Conservation (phyloP, 2,888 invertebrate species). For the Pomacea canaliculata region DNA sequence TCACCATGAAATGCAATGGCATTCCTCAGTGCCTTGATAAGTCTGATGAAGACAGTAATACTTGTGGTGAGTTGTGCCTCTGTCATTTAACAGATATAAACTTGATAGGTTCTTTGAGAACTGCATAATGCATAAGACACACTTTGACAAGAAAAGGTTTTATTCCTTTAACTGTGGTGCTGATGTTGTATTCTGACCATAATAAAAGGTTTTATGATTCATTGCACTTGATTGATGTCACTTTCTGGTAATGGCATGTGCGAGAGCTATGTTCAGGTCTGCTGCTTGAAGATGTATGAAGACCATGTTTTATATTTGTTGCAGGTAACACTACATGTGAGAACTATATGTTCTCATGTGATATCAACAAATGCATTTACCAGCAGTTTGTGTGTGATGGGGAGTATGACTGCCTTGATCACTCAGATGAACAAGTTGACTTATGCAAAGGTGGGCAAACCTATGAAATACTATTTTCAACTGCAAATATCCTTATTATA, state of each 20-base stretch:
- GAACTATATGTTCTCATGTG: slow-evolving; percentile 36
- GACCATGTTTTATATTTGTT: background rate
- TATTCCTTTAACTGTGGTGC: no score
- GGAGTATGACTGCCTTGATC: slow-evolving; percentile 81
- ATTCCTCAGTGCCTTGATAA: slow-evolving; percentile 71
- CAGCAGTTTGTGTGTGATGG: slow-evolving; percentile 76
- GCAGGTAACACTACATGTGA: slow-evolving; percentile 11
- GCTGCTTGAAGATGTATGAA: no score
- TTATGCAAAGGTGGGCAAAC: slow-evolving; percentile 74
- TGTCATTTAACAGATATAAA: no score
- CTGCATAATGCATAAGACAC: no score
- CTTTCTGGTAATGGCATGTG: no score
- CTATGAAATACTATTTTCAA: background rate
- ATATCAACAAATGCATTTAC: slow-evolving; percentile 37
- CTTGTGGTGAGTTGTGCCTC: slow-evolving; percentile 3
- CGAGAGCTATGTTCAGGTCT: no score
- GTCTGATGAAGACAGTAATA: slow-evolving; percentile 19
- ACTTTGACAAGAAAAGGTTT: no score
- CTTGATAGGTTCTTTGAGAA: no score
- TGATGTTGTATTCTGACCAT: no score
- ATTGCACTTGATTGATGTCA: no score
- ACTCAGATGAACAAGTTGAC: slow-evolving; percentile 83
- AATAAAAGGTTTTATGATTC: no score
- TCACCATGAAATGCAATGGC: slow-evolving; percentile 82
- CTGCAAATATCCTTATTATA: background rate